These are phyloP conservation scores for Picus viridis DNA, from an alignment of 2,797 vertebrate species.

Conservation along the genomic window DNA sequence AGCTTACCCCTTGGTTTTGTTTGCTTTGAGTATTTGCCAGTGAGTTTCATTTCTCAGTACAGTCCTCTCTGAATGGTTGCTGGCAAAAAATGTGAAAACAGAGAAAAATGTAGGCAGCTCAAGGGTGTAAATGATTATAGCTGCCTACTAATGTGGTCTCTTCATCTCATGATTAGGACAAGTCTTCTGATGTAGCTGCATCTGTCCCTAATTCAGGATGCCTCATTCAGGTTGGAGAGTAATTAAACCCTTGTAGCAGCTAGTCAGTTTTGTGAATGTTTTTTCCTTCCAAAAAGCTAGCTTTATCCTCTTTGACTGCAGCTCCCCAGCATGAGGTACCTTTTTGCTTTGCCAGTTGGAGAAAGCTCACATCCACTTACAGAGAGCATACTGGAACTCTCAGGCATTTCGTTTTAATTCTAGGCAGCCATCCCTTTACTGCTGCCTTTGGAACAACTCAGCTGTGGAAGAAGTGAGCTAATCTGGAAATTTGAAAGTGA, in stretches of 20 bases:
- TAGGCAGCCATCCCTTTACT: conserved; percentile 23
- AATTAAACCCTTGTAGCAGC: conserved; percentile 22
- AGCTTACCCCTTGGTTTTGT: not conserved
- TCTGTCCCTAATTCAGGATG: conserved; percentile 2
- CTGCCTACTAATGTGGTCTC: not conserved
- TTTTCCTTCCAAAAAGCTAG: conserved; percentile 20
- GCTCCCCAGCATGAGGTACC: conserved; percentile 36
- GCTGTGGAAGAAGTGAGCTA: conserved; percentile 66
- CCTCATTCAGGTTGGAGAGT: not conserved
- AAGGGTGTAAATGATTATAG: not conserved
- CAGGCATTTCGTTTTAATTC: conserved; percentile 52
- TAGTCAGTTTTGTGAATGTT: not conserved
- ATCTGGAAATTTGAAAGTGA: conserved; percentile 50
- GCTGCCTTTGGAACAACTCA: conserved; percentile 33
- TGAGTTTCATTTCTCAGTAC: not conserved
- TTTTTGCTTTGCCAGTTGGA: conserved; percentile 55
- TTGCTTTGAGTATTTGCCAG: not conserved
- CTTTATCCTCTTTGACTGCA: conserved; percentile 1
- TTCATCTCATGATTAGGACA: not conserved
- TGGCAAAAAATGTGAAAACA: not conserved
- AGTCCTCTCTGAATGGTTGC: not conserved
- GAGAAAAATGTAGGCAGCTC: not conserved
- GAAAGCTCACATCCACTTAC: conserved; percentile 26
- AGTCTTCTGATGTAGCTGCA: not conserved
- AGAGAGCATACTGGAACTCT: conserved; percentile 18